These are phyloP conservation scores for Pardalotus punctatus DNA, from an alignment of 2,113 vertebrate species.

Conservation along the genomic window DNA sequence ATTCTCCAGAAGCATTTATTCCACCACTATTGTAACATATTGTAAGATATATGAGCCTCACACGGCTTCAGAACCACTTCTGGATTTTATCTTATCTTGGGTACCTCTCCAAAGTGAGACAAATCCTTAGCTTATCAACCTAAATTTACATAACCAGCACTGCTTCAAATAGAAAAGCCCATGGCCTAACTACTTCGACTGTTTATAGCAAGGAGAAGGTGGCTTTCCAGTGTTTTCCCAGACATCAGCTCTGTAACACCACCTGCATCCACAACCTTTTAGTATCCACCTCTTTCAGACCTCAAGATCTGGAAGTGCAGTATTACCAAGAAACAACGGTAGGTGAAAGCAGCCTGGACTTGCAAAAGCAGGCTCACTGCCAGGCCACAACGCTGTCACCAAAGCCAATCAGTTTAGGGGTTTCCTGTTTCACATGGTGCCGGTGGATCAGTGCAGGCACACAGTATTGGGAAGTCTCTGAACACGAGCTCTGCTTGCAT, in stretches of 20 bases:
- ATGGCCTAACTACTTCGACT: neutral
- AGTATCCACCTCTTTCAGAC: neutral
- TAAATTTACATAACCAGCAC: neutral
- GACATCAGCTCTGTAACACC: neutral
- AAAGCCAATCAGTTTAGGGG: neutral
- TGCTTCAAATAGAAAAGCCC: neutral
- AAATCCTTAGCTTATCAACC: neutral
- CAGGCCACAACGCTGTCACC: neutral
- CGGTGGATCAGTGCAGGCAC: neutral
- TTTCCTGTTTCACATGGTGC: neutral
- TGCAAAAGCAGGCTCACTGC: neutral
- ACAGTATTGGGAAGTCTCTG: neutral
- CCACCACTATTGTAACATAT: neutral
- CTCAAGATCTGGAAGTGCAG: neutral
- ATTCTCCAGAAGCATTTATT: neutral
- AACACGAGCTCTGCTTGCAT: neutral
- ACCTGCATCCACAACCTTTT: neutral
- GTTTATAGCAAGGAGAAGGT: neutral
- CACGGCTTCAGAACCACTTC: neutral
- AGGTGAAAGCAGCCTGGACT: neutral
- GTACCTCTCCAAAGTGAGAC: neutral
- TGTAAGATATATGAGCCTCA: neutral
- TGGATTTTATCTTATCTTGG: neutral
- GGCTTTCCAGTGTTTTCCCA: neutral
- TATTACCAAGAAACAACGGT: fast-evolving